Evolutionary conservation across 2,888 invertebrate species (phyloP).

Genomic region (Actias luna): DNA sequence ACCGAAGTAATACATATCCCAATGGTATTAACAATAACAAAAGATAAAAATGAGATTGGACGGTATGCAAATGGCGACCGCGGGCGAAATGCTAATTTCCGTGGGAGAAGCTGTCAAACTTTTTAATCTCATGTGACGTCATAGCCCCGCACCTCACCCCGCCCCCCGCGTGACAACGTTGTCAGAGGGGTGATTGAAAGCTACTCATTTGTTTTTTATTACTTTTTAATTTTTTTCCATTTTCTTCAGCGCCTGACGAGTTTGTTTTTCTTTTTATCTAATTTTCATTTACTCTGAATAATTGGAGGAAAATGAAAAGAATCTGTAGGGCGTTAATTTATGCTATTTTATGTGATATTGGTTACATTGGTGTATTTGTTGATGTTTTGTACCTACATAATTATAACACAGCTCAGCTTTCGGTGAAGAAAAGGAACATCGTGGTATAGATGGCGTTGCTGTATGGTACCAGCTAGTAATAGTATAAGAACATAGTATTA

Average conservation of each 20-base stretch:
- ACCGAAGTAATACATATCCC: slow-evolving; percentile 26
- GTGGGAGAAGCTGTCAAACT: slow-evolving; percentile 77
- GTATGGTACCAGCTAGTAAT: no score
- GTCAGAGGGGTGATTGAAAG: slow-evolving; percentile 79
- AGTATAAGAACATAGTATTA: no score
- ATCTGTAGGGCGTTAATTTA: background rate
- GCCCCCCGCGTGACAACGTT: slow-evolving; percentile 40
- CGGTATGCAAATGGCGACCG: slow-evolving; percentile 70
- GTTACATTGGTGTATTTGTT: no score
- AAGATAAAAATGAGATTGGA: slow-evolving; percentile 56
- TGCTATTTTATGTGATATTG: no score
- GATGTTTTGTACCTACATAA: no score
- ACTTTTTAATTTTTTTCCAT: slow-evolving; percentile 78
- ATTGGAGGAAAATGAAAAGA: background rate
- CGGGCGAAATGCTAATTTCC: slow-evolving; percentile 78
- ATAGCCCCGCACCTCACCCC: slow-evolving; percentile 35
- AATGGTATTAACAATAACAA: slow-evolving; percentile 43
- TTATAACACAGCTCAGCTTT: no score
- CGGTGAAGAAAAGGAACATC: no score
- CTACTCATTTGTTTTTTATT: slow-evolving; percentile 80
- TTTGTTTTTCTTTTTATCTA: slow-evolving; percentile 16
- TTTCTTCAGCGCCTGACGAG: slow-evolving; percentile 59
- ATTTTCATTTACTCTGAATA: background rate
- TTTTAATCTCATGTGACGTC: slow-evolving; percentile 82
- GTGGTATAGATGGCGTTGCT: no score